Evolutionary conservation across 2,113 vertebrate genomes (phyloP).

Genomic region (Platycercus adscitus): DNA sequence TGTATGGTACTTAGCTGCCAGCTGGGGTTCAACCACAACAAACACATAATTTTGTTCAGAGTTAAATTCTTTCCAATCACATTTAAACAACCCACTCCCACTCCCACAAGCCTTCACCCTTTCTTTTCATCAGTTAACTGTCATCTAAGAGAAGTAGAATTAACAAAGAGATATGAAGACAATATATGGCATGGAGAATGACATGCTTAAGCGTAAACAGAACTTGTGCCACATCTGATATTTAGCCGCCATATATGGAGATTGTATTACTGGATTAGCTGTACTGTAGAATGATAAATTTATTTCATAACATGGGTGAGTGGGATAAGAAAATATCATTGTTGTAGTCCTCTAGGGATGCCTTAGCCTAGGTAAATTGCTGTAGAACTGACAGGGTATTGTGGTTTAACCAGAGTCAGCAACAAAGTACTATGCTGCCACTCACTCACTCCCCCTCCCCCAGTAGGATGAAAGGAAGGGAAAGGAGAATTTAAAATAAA

Average conservation of each 20-base stretch:
- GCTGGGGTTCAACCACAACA: background rate
- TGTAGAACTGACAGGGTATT: background rate
- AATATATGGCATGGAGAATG: background rate
- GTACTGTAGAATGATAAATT: background rate
- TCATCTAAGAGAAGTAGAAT: background rate
- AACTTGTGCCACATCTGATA: background rate
- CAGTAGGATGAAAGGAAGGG: background rate
- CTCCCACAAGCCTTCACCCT: background rate
- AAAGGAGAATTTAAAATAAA: background rate
- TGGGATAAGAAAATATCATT: background rate
- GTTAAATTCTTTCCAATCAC: background rate
- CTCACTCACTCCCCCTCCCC: background rate
- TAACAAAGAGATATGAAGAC: background rate
- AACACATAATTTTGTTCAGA: background rate
- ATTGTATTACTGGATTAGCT: background rate
- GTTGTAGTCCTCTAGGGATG: background rate
- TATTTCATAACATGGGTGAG: background rate
- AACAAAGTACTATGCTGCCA: background rate
- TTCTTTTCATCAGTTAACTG: background rate
- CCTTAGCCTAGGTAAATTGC: background rate
- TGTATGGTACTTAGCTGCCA: background rate
- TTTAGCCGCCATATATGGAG: background rate
- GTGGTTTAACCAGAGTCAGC: background rate
- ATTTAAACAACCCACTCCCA: background rate
- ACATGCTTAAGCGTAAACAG: background rate